Percentiles rank a stretch among this genome's conserved stretches.
Conservation (phyloP, 2,797 vertebrate genomes). For the Prunella strophiata region DNA sequence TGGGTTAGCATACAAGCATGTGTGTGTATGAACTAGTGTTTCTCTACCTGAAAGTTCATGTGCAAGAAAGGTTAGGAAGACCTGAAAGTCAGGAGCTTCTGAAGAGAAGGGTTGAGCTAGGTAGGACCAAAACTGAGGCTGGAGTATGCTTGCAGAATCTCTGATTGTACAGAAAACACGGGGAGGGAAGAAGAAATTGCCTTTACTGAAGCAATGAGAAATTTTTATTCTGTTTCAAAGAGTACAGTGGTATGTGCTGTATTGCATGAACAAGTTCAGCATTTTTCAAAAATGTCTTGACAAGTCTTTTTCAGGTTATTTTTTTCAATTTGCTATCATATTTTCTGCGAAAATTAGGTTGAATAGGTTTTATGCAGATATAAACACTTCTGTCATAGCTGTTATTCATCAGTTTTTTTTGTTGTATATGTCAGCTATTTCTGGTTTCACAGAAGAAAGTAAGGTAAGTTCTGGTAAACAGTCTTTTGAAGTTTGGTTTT, state of each 20-base stretch:
- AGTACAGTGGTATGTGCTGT: neutral
- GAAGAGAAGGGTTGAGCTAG: neutral
- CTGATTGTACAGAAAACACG: neutral
- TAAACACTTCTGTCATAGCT: neutral
- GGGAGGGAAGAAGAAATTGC: neutral
- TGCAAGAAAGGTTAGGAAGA: conserved; percentile 9
- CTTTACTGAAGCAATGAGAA: neutral
- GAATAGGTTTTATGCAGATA: neutral
- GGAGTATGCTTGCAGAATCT: neutral
- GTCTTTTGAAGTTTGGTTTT: neutral
- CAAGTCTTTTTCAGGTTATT: neutral
- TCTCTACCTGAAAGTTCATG: neutral
- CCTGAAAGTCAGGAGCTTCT: neutral
- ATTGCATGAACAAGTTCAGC: neutral
- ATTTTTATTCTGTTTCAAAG: neutral
- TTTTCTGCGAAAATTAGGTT: neutral
- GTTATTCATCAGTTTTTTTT: neutral
- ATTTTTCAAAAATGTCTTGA: neutral
- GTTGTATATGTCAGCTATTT: neutral
- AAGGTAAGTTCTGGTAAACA: neutral
- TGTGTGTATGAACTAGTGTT: conserved; percentile 29
- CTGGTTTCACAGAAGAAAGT: neutral
- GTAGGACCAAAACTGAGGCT: neutral
- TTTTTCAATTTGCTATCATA: neutral
- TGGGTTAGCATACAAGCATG: conserved; percentile 52